phyloP scores from a whole-genome alignment of 2,797 vertebrate genomes.

The Falco biarmicus region DNA sequence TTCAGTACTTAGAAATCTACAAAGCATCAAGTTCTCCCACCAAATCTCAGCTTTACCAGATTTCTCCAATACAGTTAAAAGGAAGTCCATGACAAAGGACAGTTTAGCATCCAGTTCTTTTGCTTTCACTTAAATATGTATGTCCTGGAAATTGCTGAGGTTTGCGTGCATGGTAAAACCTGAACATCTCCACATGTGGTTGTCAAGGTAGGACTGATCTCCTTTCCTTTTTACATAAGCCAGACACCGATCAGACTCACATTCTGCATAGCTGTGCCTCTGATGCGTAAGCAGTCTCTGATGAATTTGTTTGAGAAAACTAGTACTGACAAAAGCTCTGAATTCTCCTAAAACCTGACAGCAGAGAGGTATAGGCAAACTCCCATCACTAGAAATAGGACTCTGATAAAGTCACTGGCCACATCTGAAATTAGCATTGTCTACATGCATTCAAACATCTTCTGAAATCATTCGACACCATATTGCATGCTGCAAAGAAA shows the following conservation, averaged over 20 bases:
- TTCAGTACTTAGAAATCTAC: neutral
- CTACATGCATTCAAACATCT: neutral
- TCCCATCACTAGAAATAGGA: neutral
- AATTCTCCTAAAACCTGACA: neutral
- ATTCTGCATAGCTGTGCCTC: neutral
- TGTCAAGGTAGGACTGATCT: conserved; percentile 34
- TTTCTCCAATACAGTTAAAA: conserved; percentile 10
- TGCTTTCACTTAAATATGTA: conserved; percentile 8
- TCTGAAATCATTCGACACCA: neutral
- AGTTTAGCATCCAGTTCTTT: neutral
- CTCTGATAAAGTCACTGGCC: neutral
- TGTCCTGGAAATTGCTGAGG: conserved; percentile 21
- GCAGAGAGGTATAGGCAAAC: neutral
- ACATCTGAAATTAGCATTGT: neutral
- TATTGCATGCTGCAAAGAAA: neutral
- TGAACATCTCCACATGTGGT: neutral
- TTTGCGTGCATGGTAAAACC: neutral
- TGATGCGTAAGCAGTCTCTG: neutral
- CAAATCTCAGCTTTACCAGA: neutral
- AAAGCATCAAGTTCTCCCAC: neutral
- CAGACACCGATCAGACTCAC: neutral
- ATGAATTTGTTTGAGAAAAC: neutral
- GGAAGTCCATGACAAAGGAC: neutral
- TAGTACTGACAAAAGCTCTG: neutral
- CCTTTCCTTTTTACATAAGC: neutral